Evolutionary conservation across 64 coral and sea anemone species (phyloP).

Genomic region (Montipora sp.): DNA sequence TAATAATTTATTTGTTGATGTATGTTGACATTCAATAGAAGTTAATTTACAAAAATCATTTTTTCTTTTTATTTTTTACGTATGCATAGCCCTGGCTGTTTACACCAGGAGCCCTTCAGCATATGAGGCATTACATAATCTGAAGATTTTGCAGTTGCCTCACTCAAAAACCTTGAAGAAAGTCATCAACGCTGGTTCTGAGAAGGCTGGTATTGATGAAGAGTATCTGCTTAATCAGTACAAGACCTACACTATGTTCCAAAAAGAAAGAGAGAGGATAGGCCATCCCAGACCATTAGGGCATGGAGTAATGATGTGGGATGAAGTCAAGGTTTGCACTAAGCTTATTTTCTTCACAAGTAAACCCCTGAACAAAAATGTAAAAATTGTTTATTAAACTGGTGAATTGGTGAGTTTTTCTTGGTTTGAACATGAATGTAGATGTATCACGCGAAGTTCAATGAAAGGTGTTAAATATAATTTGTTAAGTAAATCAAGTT

Average conservation of each 20-base stretch:
- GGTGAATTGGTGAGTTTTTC: background rate
- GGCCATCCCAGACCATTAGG: background rate
- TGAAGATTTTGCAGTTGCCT: background rate
- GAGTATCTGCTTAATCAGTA: background rate
- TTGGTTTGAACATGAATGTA: too few relatives aligned
- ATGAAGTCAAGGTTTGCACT: constrained; percentile 55
- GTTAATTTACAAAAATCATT: too few relatives aligned
- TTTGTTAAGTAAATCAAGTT: too few relatives aligned
- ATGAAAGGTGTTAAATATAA: too few relatives aligned
- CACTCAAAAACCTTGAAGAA: background rate
- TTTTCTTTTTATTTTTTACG: too few relatives aligned
- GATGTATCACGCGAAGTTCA: too few relatives aligned
- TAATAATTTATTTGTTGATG: too few relatives aligned
- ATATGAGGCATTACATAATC: too few relatives aligned
- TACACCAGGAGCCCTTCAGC: too few relatives aligned
- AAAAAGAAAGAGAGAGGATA: background rate
- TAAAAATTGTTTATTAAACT: background rate
- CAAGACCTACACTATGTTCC: background rate
- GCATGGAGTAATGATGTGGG: constrained; percentile 15
- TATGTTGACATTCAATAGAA: too few relatives aligned
- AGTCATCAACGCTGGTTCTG: background rate
- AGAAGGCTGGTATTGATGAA: constrained; percentile 5
- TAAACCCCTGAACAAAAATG: background rate
- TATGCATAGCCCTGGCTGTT: too few relatives aligned
- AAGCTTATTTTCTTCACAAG: background rate